A percentile compares a stretch with the other conserved stretches of the same genome.
Conservation (phyloP, 2,113 vertebrate species). For the Notiomystis cincta region DNA sequence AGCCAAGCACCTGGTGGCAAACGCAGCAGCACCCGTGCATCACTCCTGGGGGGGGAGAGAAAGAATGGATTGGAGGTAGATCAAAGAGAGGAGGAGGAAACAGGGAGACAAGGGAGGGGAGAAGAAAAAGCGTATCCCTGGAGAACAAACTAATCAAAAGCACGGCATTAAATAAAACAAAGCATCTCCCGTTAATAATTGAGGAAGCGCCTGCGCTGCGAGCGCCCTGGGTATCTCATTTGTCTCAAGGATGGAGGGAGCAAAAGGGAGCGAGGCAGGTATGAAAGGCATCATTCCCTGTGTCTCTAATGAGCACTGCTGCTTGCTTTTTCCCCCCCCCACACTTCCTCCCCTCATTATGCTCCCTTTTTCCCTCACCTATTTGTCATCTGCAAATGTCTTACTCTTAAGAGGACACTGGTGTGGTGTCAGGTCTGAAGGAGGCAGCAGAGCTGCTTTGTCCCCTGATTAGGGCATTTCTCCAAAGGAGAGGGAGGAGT, state of each 20-base stretch:
- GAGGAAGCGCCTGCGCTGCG: background rate
- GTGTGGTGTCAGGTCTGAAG: background rate
- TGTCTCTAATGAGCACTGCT: constrained; percentile 22
- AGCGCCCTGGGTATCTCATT: background rate
- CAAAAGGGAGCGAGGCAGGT: background rate
- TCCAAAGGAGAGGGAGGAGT: background rate
- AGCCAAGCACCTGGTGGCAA: background rate
- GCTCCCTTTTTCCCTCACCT: background rate
- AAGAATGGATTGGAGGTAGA: background rate
- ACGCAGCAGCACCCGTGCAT: background rate
- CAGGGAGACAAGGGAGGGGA: background rate
- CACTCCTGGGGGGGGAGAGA: background rate
- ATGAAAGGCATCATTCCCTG: background rate
- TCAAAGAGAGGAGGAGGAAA: background rate
- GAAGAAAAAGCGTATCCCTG: background rate
- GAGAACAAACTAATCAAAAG: constrained; percentile 31
- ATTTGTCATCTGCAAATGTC: background rate
- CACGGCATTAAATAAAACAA: constrained; percentile 51
- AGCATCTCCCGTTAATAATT: constrained; percentile 55
- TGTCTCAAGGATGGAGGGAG: constrained; percentile 36
- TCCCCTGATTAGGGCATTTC: background rate
- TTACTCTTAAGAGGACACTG: background rate
- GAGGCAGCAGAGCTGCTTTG: background rate
- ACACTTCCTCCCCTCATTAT: background rate
- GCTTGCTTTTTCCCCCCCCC: background rate